These are phyloP conservation scores for Myxocyprinus asiaticus DNA, from an alignment of 2,113 vertebrate species.

Conservation along the genomic window DNA sequence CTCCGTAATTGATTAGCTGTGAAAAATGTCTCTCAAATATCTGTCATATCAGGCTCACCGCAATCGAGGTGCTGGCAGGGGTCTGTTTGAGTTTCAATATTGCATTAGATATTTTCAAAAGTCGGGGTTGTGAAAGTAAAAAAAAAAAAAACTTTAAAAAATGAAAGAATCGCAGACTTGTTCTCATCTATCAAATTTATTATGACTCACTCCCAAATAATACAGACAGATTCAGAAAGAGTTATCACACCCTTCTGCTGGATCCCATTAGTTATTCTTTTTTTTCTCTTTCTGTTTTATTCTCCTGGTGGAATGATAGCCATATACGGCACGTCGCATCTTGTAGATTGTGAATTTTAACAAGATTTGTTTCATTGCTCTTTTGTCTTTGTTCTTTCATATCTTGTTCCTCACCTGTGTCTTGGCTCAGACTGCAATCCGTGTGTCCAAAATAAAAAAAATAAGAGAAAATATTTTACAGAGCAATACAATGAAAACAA, in stretches of 20 bases:
- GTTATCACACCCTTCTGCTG: constrained; percentile 27
- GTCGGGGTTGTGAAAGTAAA: not conserved
- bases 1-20: constrained; percentile 32
- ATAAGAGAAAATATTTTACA: too few species aligned
- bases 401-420: constrained; percentile 9
- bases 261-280: constrained; percentile 20
- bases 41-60: not conserved
- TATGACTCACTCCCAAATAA: constrained; percentile 31
- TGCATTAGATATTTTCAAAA: not conserved
- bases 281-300: constrained; percentile 9
- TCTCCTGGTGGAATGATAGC: constrained; percentile 17
- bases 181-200: constrained; percentile 26
- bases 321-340: constrained; percentile 24
- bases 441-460: not conserved
- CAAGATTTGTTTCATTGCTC: constrained; percentile 10
- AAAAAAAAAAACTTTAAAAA: not conserved
- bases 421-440: not conserved
- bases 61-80: not conserved
- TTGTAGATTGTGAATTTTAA: constrained; percentile 26
- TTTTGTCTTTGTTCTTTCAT: not conserved
- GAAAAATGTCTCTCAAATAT: constrained; percentile 25
- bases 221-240: constrained; percentile 37
- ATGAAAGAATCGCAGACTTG: not conserved
- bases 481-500: too few species aligned
- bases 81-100: constrained; percentile 7